phyloP scores from a whole-genome alignment of 2,113 vertebrate genomes.

The Oreocharis arfaki region DNA sequence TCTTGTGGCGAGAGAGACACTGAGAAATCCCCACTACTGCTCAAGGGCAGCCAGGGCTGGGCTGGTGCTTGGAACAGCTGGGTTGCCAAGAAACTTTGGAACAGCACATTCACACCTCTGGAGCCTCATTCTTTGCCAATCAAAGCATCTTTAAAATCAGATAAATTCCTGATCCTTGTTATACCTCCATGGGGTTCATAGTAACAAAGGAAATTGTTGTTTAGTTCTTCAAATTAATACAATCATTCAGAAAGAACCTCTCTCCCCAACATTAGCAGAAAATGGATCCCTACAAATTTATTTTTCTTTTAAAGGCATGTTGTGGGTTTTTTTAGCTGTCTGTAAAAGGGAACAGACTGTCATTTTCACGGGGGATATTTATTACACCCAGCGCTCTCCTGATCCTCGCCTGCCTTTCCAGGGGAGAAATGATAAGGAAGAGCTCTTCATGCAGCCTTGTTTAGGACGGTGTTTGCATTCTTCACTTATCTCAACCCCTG shows the following conservation, averaged over 20 bases:
- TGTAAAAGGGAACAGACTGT: not conserved
- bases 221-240: not conserved
- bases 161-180: not conserved
- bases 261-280: not conserved
- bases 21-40: rapidly evolving
- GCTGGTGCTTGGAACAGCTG: not conserved
- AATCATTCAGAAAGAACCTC: not conserved
- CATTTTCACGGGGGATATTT: not conserved
- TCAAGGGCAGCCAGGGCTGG: not conserved
- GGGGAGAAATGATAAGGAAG: not conserved
- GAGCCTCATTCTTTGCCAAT: not conserved
- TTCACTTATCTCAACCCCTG: not conserved
- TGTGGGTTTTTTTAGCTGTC: not conserved
- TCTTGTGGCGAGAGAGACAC: not conserved
- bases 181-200: not conserved
- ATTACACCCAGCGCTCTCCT: not conserved
- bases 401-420: not conserved
- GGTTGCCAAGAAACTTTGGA: not conserved
- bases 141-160: not conserved
- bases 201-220: too few relatives aligned
- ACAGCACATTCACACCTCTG: not conserved
- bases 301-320: not conserved
- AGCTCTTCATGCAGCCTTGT: not conserved
- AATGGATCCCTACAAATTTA: not conserved
- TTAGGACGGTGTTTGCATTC: not conserved